Evolutionary conservation across 64 coral and sea anemone genomes (phyloP), one percentile per base, ranked within the genome.

Genomic region (Anthopleura sola): DNA sequence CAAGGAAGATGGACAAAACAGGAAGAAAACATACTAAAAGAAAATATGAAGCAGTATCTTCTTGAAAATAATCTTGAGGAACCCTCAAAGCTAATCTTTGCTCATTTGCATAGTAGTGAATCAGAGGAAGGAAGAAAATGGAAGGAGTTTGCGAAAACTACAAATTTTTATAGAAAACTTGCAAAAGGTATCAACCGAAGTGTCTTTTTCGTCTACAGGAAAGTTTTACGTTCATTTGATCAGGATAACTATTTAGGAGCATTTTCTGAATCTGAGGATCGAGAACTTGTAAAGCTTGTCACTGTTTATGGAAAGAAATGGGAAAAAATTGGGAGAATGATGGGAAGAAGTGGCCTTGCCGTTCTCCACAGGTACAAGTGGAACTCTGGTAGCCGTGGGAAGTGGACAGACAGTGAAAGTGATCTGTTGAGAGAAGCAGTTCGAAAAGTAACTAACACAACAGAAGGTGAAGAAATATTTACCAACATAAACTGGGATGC

Each of bases 131-230:
- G 9, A 56, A 28, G 21, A 60, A 58, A 60, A 49, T 83, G 82
- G 82, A 83, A 83, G 50, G 28, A 60, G 50, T 83, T 83, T 54
- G 82, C 50, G 6, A 56, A 5, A 56, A 55, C 32, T 8, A 83
- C 82, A 7, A 29, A 49, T 36, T 83, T 83, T 26, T 83, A 83
- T 83, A 55, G 47, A 37, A n/a, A 83, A 60, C 82, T 83, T 83
- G 82, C 12, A 36, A 83, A 58, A 83, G 82, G 82, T 28, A 7
- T 83, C 36, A 56, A 60, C 50, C 55, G 82, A 28, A 21, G 17
- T 56, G 3, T 83, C 4, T 34, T 83, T 56, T 37, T 13, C 19
- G 21, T 83, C 6, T 83, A 83, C 32, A 57, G 49, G 38, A 83
- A 60, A 60, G 82, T 49, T 32, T 39, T 53, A 10, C 48, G 82